Evolutionary conservation across 2,797 vertebrate genomes (phyloP).

Genomic region (Discoglossus pictus): DNA sequence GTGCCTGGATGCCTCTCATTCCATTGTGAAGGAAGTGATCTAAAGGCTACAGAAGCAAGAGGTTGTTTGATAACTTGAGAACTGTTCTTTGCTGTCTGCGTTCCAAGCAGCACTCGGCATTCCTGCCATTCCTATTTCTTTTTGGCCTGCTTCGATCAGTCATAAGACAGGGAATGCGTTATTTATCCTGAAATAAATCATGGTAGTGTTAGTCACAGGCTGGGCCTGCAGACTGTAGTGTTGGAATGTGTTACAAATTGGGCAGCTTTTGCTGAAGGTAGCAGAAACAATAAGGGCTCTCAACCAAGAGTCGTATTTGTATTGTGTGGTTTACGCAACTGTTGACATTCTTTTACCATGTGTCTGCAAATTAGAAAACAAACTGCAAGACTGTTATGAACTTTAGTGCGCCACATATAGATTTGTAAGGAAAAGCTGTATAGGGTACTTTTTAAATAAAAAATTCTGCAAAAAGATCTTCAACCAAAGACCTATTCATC

Average conservation of each 20-base stretch:
- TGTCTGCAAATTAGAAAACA: conserved; percentile 20
- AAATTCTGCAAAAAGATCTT: too few species aligned
- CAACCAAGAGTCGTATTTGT: conserved; percentile 36
- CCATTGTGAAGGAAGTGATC: conserved; percentile 63
- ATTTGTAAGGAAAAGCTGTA: too few species aligned
- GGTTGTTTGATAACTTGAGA: conserved; percentile 57
- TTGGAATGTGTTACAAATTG: conserved; percentile 71
- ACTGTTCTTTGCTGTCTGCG: conserved; percentile 66
- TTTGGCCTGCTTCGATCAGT: conserved; percentile 66
- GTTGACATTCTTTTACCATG: conserved; percentile 40
- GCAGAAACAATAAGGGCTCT: conserved; percentile 63
- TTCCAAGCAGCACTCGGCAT: conserved; percentile 62
- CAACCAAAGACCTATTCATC: too few species aligned
- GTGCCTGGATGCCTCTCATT: conserved; percentile 65
- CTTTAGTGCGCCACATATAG: too few species aligned
- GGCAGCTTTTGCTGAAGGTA: conserved; percentile 67
- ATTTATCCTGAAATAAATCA: conserved; percentile 80
- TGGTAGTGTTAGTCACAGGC: conserved; percentile 72
- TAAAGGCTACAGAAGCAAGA: conserved; percentile 55
- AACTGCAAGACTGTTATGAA: too few species aligned
- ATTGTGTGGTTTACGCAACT: conserved; percentile 30
- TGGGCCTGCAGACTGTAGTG: conserved; percentile 68
- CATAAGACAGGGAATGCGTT: conserved; percentile 77
- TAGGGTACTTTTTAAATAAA: too few species aligned
- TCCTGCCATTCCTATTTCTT: conserved; percentile 69